Evolutionary conservation across 1,140 invertebrate species (phyloP).

Genomic region (Ladona fulva): DNA sequence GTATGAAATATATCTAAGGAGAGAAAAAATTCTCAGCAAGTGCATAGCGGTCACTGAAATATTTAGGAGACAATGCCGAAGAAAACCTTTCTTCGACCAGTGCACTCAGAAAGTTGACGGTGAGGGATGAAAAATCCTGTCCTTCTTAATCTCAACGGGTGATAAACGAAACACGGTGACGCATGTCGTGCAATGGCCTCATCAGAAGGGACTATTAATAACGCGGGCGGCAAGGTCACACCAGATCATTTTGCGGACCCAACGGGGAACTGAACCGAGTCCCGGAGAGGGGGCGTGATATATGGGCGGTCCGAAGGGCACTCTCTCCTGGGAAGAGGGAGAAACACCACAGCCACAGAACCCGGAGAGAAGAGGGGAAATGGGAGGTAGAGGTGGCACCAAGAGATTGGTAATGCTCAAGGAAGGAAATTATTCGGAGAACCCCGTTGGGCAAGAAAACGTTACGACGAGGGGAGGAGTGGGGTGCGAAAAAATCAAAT

Average conservation of each 20-base stretch:
- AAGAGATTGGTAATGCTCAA: background rate
- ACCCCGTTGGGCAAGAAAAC: background rate
- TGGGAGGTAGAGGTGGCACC: background rate
- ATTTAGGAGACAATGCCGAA: no score
- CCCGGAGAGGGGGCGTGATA: background rate
- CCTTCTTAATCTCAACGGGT: no score
- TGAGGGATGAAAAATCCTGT: no score
- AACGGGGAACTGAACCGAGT: background rate
- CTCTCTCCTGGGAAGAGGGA: background rate
- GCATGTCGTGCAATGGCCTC: background rate
- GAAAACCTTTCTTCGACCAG: no score
- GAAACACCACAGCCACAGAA: background rate
- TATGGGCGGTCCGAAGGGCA: no score
- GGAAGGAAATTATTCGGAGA: background rate
- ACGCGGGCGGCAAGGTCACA: background rate
- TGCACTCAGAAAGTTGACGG: no score
- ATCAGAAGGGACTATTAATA: background rate
- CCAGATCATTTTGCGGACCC: background rate
- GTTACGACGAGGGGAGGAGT: background rate
- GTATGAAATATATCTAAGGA: no score
- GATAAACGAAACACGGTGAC: no score
- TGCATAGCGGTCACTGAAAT: no score
- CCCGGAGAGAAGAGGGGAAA: background rate
- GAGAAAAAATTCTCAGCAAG: no score
- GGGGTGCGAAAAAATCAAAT: background rate